Evolutionary conservation across 2,888 invertebrate genomes (phyloP), one percentile per base, ranked within the genome.

Genomic region (Cryptocephalus primarius): DNA sequence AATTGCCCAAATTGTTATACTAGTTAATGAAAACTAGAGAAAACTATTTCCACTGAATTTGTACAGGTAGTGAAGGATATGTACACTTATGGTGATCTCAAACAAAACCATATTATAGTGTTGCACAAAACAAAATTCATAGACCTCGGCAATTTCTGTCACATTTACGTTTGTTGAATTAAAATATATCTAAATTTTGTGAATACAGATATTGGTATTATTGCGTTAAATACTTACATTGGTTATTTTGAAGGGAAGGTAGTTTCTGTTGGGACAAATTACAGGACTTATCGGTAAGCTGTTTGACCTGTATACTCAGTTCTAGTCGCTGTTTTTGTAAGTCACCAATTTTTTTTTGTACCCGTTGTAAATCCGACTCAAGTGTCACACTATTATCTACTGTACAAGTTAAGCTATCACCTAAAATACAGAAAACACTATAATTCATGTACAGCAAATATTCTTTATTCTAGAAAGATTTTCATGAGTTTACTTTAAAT

Each of bases 321-420:
- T 91, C 87, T 59, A 88, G 87, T 1, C 92, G 76, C 66, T 92
- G 89, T 8, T 87, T 77, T 60, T 88, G 88, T 60, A 93, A 75
- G 46, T 92, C 90, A 4, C 87, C 86, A 43, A 93, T 89, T 46
- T 91, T 76, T 49, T 80, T 78, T 62, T 92, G 90, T 0, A 93
- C 90, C 36, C 86, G 77, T 33, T 84, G 79, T 51, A 93, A 76
- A 68, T 93, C 92, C 63, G 85, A 81, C 64, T 86, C 85, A 22
- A 86, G 69, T 65, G 83, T 75, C 11, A 82, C 83, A 22, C 83
- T 84, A 2, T 77, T 75, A 36, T 75, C 75, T 48, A 72, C 68
- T 33, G 72, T 69, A 54, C 73, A 73, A 9, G 70, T 73, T 53
- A 68, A 66, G 52, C 68, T 73, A 48, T 72, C 72, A 39, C 70